Base-by-base conservation (phyloP, 2,888 invertebrate genomes). In the Drosophila putrida region DNA sequence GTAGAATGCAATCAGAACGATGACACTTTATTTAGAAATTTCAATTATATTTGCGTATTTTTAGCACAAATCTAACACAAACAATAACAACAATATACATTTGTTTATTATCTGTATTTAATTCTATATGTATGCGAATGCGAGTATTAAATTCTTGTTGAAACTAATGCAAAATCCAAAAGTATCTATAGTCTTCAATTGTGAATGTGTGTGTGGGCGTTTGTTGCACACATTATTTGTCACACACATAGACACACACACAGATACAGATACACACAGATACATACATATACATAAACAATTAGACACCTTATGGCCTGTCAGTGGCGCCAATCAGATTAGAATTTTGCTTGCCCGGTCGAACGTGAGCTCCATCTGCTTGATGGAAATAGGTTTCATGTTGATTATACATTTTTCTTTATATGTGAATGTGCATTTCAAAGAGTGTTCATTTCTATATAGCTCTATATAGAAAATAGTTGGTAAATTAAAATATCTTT, bases 261-360 rank as follows among this genome's bases (percentile, higher is more conserved):
- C 13, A 20, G 20, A 20, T 6, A 43, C n/a, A 9, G 4, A 13
- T 20, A 15, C n/a, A 35, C 6, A 28, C 4, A 33, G 6, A 50
- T 13, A 11, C 15, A n/a, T 25, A n/a, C 38, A 6, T 6, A 6
- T 8, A 31, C 13, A 54, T 35, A 41, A 27, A 8, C 49, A 41
- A 47, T 49, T 53, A 53, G 54, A 39, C 47, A 47, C 35, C 47
- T 53, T 35, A 13, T 54, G 46, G 47, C 15, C 27, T 20, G 10
- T 20, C 47, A 59, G 4, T 54, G 64, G 53, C 53, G 58, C 47
- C 58, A 49, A 49, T 68, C 54, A 49, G 58, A 58, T 54, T 64
- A 53, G 43, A 33, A 47, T 20, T 47, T 47, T 47, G 31, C 33
- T 31, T 31, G 33, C 20, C 3, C n/a, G 43, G n/a, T 44, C n/a